Conservation (phyloP, 2,113 vertebrate species). For the Catagonus wagneri region DNA sequence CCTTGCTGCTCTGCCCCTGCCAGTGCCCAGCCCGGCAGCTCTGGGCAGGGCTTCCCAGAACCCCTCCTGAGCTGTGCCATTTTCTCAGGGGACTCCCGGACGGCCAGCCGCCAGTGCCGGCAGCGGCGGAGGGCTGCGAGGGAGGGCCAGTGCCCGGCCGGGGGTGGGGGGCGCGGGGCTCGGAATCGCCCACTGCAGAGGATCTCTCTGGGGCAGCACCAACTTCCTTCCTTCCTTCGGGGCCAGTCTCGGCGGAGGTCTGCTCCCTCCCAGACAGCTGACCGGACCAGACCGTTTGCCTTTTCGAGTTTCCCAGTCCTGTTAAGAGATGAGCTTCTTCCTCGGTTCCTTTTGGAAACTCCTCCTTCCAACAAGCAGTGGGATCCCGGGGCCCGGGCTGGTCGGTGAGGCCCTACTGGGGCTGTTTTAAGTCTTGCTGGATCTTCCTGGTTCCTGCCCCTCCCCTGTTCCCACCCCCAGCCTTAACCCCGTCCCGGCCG, state of each 20-base stretch:
- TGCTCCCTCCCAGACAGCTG: constrained; percentile 9
- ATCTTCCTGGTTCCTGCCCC: constrained; percentile 84
- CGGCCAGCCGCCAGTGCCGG: constrained; percentile 67
- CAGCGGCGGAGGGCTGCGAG: constrained; percentile 58
- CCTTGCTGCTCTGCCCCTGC: constrained; percentile 75
- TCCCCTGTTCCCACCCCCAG: constrained; percentile 68
- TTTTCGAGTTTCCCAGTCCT: constrained; percentile 77
- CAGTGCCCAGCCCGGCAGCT: constrained; percentile 73
- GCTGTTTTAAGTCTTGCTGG: constrained; percentile 85
- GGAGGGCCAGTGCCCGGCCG: constrained; percentile 73
- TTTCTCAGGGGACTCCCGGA: constrained; percentile 85
- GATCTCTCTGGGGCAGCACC: constrained; percentile 65
- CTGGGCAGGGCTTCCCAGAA: constrained; percentile 66
- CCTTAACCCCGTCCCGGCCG: constrained; percentile 84
- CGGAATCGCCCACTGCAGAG: constrained; percentile 59
- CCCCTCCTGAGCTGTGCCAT: constrained; percentile 72
- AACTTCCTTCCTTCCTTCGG: constrained; percentile 71
- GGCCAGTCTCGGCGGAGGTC: constrained; percentile 56
- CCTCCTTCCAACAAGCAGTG: constrained; percentile 85
- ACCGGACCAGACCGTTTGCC: constrained; percentile 77
- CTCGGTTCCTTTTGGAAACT: constrained; percentile 79
- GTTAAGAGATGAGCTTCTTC: constrained; percentile 84
- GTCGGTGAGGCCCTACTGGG: constrained; percentile 81
- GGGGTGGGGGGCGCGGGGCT: constrained; percentile 53
- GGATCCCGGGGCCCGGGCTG: constrained; percentile 79